Base-by-base conservation (phyloP, 2,888 invertebrate species). In the Ecliptopera silaceata region DNA sequence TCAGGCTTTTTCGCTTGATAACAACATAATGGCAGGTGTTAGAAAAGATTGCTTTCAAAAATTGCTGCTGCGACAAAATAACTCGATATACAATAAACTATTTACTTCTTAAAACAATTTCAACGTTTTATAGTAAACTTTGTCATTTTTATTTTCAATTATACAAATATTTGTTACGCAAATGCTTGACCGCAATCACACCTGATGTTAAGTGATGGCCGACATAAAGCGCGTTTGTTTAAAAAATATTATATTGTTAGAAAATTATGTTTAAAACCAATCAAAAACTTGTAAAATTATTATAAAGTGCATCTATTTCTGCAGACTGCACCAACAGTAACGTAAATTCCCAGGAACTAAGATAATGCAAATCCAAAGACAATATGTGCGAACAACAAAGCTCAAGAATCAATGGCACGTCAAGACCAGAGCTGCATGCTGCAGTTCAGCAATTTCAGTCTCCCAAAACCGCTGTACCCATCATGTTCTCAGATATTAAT, bases 401-500 rank as follows among this genome's bases (percentile, higher is more conserved):
- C 41, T 2, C 32, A 36, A 46, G 50, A 50, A 46, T 32, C 59
- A 54, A 59, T 59, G 42, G 50, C n/a, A 50, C 49, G 42, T 38
- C 43, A 46, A 18, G 42, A 43, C 42, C 46, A 50, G 50, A 54
- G 41, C 22, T 54, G 47, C 60, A 50, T 55, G 48, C 43, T n/a
- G 26, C 32, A 36, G 36, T 36, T 36, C 36, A 36, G 36, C 36
- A 36, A 36, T 48, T 53, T 52, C 61, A 63, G 60, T 63, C 60
- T 64, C 45, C 62, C 56, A 45, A 64, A 63, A 63, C 56, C 61
- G 61, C 52, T 55, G 66, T 59, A 45, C 55, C 63, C 48, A 59
- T 64, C 59, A 57, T 66, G 64, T 63, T 55, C 53, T 56, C 51
- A 63, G 56, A 58, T 61, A 63, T 63, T 36, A 60, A 59, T 59